These are phyloP conservation scores for Labia minor DNA, from an alignment of 2,888 invertebrate genomes.

Conservation along the genomic window DNA sequence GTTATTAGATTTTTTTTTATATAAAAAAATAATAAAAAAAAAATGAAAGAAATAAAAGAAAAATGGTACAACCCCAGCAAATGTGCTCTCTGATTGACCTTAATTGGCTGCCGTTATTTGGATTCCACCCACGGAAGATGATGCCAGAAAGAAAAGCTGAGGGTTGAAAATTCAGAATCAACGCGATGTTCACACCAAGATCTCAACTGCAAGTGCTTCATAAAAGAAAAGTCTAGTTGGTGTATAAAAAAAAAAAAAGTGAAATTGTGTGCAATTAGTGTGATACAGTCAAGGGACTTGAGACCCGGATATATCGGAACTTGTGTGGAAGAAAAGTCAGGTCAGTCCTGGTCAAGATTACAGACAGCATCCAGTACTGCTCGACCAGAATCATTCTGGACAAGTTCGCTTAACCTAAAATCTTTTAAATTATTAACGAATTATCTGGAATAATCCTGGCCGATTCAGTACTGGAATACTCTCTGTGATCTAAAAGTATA, in stretches of 20 bases:
- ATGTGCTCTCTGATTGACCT: conserved; percentile 7
- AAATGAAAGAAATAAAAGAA: not conserved
- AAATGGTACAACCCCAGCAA: not conserved
- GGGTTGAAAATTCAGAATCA: conserved; percentile 7
- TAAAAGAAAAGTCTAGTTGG: too few relatives aligned
- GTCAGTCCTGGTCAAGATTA: not conserved
- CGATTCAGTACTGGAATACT: not conserved
- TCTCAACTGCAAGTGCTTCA: not conserved
- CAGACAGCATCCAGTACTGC: not conserved
- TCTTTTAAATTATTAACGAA: not conserved
- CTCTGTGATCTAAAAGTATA: not conserved
- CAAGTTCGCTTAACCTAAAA: too few relatives aligned
- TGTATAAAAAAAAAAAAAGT: not conserved
- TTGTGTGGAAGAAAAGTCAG: not conserved
- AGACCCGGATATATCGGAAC: not conserved
- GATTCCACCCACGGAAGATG: not conserved
- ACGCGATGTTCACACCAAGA: conserved; percentile 6
- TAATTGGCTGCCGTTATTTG: not conserved
- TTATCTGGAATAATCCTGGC: not conserved
- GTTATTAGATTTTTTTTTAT: not conserved
- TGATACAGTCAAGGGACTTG: not conserved
- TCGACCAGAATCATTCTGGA: not conserved
- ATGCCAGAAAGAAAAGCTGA: not conserved
- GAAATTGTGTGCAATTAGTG: not conserved
- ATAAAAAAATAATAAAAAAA: conserved; percentile 3